Percentiles rank a stretch among this genome's conserved stretches.
Conservation (phyloP, 2,797 vertebrate species). For the Crax fasciolata region DNA sequence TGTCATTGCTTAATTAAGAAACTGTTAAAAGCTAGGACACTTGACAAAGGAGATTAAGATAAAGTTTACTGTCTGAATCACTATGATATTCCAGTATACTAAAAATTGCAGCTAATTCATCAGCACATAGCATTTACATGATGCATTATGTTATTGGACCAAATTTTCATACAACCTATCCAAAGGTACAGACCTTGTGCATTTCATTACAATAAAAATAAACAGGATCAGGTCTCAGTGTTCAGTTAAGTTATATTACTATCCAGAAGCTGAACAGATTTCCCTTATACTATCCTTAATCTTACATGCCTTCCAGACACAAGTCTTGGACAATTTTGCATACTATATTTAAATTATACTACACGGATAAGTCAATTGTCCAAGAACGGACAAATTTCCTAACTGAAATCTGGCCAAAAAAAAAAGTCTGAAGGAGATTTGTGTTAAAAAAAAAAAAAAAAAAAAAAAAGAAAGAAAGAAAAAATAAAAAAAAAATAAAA, state of each 20-base stretch:
- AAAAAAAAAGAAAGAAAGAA: neutral
- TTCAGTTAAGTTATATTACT: conserved; percentile 29
- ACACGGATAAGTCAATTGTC: conserved; percentile 15
- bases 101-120: conserved; percentile 35
- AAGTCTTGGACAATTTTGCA: conserved; percentile 10
- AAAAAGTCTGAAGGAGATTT: neutral
- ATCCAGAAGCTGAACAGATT: conserved; percentile 23
- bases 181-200: conserved; percentile 16
- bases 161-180: conserved; percentile 20
- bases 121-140: conserved; percentile 15
- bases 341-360: neutral
- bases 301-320: conserved; percentile 8
- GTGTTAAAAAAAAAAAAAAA: neutral
- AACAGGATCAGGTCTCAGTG: conserved; percentile 12
- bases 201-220: conserved; percentile 32
- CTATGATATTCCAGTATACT: neutral
- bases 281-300: conserved; percentile 69
- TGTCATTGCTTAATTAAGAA: conserved; percentile 42
- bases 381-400: neutral
- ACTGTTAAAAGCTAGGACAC: conserved; percentile 20
- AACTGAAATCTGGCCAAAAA: conserved; percentile 19
- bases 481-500: neutral
- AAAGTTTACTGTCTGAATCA: neutral
- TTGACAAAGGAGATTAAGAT: neutral
- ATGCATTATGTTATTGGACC: neutral